phyloP scores from a whole-genome alignment of 1,140 invertebrate species.

The Arion vulgaris region DNA sequence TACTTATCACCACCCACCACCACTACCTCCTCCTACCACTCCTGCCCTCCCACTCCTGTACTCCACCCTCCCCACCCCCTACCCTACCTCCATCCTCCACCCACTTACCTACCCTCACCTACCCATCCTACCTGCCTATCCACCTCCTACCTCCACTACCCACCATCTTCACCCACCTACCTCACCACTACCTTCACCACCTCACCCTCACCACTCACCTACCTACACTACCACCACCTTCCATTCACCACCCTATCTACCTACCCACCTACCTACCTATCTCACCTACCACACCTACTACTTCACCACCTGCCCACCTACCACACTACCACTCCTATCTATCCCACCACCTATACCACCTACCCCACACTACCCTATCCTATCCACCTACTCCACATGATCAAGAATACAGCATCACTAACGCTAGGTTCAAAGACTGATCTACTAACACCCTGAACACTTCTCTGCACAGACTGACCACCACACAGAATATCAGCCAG shows the following conservation, averaged over 20 bases:
- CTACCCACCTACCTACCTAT: not conserved
- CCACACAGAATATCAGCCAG: too few relatives aligned
- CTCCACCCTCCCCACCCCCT: too few relatives aligned
- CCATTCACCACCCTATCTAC: not conserved
- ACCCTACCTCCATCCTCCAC: too few relatives aligned
- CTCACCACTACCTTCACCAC: too few relatives aligned
- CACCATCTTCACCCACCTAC: not conserved
- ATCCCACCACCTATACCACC: slow-evolving; percentile 4
- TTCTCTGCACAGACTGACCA: too few relatives aligned
- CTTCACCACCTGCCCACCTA: not conserved
- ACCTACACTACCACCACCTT: too few relatives aligned
- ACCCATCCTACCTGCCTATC: not conserved
- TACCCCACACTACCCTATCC: too few relatives aligned
- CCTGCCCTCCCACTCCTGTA: not conserved
- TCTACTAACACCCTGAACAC: too few relatives aligned
- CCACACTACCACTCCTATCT: not conserved
- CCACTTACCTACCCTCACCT: not conserved
- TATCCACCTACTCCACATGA: too few relatives aligned
- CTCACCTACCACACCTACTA: not conserved
- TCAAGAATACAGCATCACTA: too few relatives aligned
- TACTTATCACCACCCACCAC: not conserved
- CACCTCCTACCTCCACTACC: not conserved
- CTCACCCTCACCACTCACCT: not conserved
- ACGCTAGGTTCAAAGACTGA: too few relatives aligned
- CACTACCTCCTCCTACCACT: not conserved